phyloP scores from a whole-genome alignment of 1,140 invertebrate species.

The Pseudomyrmex gracilis region DNA sequence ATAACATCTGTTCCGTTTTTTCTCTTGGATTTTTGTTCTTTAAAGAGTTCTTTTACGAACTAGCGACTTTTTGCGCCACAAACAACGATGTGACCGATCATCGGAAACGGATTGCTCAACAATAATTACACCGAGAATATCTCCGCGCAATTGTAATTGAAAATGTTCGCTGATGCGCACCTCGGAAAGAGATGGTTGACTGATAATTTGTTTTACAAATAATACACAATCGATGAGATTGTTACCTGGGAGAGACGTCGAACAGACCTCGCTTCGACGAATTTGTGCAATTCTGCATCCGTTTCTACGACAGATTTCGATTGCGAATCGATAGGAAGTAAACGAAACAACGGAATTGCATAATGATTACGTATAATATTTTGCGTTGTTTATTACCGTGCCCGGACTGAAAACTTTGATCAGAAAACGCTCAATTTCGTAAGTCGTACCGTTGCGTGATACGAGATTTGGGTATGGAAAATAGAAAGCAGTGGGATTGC shows the following conservation, averaged over 20 bases:
- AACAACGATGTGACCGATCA: not conserved
- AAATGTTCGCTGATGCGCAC: not conserved
- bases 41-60: not conserved
- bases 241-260: not conserved
- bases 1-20: constrained; percentile 21
- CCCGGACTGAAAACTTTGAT: constrained; percentile 50
- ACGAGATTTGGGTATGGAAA: constrained; percentile 61
- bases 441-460: constrained; percentile 40
- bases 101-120: constrained; percentile 19
- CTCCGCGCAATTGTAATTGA: not conserved
- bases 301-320: constrained; percentile 42
- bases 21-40: constrained; percentile 2
- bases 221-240: constrained; percentile 3
- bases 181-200: not conserved
- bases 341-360: constrained; percentile 57
- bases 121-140: constrained; percentile 19
- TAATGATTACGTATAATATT: constrained; percentile 66
- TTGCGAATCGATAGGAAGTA: constrained; percentile 61
- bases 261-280: constrained; percentile 18
- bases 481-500: constrained; percentile 68
- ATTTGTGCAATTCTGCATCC: constrained; percentile 47
- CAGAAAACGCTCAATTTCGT: constrained; percentile 66
- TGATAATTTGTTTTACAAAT: constrained; percentile 35
- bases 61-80: not conserved
- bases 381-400: constrained; percentile 64